Conservation (phyloP, 2,797 vertebrate species). For the Forpus xanthops region DNA sequence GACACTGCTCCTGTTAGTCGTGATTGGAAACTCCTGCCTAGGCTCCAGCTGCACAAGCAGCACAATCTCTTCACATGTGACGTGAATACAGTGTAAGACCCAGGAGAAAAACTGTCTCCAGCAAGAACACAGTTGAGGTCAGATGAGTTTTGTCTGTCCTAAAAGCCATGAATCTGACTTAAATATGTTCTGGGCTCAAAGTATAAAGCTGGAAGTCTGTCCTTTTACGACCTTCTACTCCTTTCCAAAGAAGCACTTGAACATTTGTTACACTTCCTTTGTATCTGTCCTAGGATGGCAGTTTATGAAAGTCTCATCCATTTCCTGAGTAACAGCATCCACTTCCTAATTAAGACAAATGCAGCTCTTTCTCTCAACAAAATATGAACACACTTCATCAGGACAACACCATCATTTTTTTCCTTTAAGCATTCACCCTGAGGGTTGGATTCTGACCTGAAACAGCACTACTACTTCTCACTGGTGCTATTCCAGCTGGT, state of each 20-base stretch:
- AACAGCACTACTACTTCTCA: neutral
- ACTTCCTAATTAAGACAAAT: neutral
- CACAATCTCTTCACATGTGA: neutral
- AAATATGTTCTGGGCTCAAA: neutral
- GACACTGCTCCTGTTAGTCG: neutral
- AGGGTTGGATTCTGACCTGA: neutral
- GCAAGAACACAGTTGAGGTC: neutral
- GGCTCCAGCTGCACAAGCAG: neutral
- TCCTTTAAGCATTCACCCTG: neutral
- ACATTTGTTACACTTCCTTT: conserved; percentile 22
- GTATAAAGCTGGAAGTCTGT: neutral
- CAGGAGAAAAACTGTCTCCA: neutral
- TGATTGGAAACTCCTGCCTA: neutral
- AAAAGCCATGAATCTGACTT: neutral
- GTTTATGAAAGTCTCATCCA: neutral
- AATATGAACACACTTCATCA: neutral
- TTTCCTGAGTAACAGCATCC: neutral
- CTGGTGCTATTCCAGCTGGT: neutral
- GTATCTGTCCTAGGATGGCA: conserved; percentile 19
- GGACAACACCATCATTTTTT: neutral
- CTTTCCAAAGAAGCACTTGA: conserved; percentile 42
- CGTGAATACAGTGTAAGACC: neutral
- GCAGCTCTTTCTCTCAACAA: neutral
- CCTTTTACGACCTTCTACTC: neutral
- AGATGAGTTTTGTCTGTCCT: conserved; percentile 23